Evolutionary conservation across 2,797 vertebrate genomes (phyloP).

Genomic region (Mormyrops boulengeri): DNA sequence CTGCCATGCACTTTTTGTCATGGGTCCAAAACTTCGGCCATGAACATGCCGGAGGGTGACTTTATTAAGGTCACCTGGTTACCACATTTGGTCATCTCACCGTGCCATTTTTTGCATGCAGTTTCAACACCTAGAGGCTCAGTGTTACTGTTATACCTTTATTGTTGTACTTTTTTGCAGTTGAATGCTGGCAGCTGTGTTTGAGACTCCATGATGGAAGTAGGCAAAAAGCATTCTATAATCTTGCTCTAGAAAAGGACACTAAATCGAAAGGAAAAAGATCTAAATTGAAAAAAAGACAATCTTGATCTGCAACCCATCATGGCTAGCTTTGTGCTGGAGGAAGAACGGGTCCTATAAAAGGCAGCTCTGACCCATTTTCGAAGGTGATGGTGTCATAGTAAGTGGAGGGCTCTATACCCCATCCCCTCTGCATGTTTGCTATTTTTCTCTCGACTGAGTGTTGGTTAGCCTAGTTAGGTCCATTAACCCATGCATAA

Average conservation of each 20-base stretch:
- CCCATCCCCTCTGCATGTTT: neutral
- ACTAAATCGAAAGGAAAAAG: neutral
- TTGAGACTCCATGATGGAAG: neutral
- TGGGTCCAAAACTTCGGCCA: neutral
- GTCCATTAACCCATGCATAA: neutral
- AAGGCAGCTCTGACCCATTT: neutral
- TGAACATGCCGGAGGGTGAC: neutral
- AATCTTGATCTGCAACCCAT: neutral
- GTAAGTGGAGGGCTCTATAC: neutral
- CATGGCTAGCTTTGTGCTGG: neutral
- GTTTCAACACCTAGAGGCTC: neutral
- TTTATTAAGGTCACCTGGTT: neutral
- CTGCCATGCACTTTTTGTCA: neutral
- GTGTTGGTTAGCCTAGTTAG: neutral
- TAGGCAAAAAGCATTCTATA: neutral
- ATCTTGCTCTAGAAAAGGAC: neutral
- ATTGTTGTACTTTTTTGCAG: neutral
- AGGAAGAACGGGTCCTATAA: constrained; percentile 4
- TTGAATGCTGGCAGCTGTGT: neutral
- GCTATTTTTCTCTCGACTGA: neutral
- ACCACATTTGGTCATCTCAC: neutral
- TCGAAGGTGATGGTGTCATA: neutral
- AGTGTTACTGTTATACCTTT: neutral
- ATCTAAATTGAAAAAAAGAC: neutral
- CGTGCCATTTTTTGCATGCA: neutral